phyloP scores from a whole-genome alignment of 1,140 invertebrate genomes.

The Gryllus bimaculatus region DNA sequence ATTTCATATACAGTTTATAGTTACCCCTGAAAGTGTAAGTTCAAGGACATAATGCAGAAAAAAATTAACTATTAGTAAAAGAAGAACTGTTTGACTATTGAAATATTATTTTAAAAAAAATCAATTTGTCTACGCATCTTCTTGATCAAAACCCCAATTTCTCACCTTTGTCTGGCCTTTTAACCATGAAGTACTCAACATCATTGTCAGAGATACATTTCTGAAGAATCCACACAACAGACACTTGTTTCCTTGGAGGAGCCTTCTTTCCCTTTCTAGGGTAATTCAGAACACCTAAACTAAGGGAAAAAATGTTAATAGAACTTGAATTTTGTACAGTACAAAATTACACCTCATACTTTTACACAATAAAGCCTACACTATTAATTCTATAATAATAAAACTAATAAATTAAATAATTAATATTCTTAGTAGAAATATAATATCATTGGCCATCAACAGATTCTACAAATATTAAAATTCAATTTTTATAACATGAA shows the following conservation, averaged over 20 bases:
- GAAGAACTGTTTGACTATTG: neutral
- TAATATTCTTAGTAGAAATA: no score
- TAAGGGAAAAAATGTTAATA: neutral
- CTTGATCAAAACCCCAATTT: neutral
- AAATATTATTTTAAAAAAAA: no score
- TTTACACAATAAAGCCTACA: no score
- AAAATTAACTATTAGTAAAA: neutral
- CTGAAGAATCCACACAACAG: neutral
- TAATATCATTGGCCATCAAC: no score
- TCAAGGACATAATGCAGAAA: neutral
- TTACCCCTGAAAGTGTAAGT: neutral
- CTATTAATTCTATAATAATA: no score
- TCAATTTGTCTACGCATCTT: neutral
- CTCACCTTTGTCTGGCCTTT: neutral
- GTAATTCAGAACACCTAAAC: neutral
- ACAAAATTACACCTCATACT: no score
- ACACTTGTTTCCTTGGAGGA: neutral
- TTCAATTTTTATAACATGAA: no score
- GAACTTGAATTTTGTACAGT: no score
- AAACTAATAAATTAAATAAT: no score
- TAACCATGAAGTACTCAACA: neutral
- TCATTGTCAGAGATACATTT: neutral
- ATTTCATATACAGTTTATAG: neutral
- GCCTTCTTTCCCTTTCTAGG: neutral
- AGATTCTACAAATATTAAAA: no score